Evolutionary conservation across 2,113 vertebrate genomes (phyloP), one percentile per base, ranked within the genome.

Genomic region (Sterna hirundo): DNA sequence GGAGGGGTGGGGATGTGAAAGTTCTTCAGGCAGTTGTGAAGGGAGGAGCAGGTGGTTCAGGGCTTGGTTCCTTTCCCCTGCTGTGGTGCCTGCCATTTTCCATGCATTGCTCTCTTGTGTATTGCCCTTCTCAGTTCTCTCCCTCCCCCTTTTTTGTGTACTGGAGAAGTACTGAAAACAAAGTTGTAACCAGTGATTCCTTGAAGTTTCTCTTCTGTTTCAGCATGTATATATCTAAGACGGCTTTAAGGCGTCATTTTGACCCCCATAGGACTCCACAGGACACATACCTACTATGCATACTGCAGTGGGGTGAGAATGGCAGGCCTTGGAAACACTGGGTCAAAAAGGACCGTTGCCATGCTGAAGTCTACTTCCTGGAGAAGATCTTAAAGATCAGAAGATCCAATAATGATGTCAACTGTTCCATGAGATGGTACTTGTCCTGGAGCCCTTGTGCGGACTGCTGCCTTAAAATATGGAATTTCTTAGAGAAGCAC

Each of bases 251-350:
- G 22, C 0, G 17, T 2, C n/a, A 93, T 3, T 96, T 87, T 82
- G 55, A 94, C 32, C 94, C 95, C 42, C 0, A 0, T 2, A 0
- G 1, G 1, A 0, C 0, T 61, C 72, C 12, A 21, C 0, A 0
- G 0, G 46, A 77, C 10, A 52, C 92, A 2, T 87, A 87, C 38
- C 60, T 97, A 0, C 81, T 96, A 0, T 93, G 88, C 11, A 0
- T 6, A 38, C 38, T 96, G 55, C 1, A 4, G 6, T 97, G 95
- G 94, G 42, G n/a, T 38, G 3, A 40, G 21, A 46, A 2, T 0
- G 6, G 3, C 4, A 38, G 0, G 0, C 0, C 0, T 49, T 97
- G 96, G 94, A 61, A 0, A 58, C 77, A 86, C 60, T 96, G 90
- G 92, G 23, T 93, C 55, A 93, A 2, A 58, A 95, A 88, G 2